A percentile compares a stretch with the other conserved stretches of the same genome.
phyloP scores from a whole-genome alignment of 2,888 invertebrate genomes.

The Mesochorus sp. region DNA sequence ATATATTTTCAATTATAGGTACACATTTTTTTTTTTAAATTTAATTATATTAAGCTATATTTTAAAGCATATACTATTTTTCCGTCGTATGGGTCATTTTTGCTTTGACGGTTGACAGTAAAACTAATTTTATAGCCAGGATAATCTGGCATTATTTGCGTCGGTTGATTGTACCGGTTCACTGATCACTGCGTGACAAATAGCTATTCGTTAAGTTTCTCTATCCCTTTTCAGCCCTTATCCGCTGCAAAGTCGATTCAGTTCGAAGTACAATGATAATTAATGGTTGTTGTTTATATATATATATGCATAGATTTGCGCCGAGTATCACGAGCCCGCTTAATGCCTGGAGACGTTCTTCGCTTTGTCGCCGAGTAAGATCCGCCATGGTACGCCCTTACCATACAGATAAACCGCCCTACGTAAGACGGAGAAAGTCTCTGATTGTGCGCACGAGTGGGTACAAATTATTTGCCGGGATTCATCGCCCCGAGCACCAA shows the following conservation, averaged over 20 bases:
- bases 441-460: slow-evolving; percentile 38
- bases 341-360: slow-evolving; percentile 42
- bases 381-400: slow-evolving; percentile 30
- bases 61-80: too few relatives aligned
- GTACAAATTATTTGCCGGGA: slow-evolving; percentile 55
- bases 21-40: too few relatives aligned
- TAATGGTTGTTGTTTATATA: slow-evolving; percentile 36
- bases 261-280: slow-evolving; percentile 46
- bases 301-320: slow-evolving; percentile 17
- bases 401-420: not conserved
- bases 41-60: too few relatives aligned
- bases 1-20: too few relatives aligned
- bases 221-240: not conserved
- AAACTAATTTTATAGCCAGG: too few relatives aligned
- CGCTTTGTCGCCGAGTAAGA: slow-evolving; percentile 29
- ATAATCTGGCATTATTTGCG: too few relatives aligned
- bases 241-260: slow-evolving; percentile 41
- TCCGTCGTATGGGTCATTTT: too few relatives aligned
- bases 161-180: not conserved
- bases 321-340: slow-evolving; percentile 43
- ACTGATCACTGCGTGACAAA: slow-evolving; percentile 32
- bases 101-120: too few relatives aligned
- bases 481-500: slow-evolving; percentile 32
- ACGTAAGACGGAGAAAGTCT: slow-evolving; percentile 28
- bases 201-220: slow-evolving; percentile 15